A percentile compares a stretch with the other conserved stretches of the same genome.
Conservation (phyloP, 92 coral and sea anemone genomes). For the Epizoanthus illoricatus region DNA sequence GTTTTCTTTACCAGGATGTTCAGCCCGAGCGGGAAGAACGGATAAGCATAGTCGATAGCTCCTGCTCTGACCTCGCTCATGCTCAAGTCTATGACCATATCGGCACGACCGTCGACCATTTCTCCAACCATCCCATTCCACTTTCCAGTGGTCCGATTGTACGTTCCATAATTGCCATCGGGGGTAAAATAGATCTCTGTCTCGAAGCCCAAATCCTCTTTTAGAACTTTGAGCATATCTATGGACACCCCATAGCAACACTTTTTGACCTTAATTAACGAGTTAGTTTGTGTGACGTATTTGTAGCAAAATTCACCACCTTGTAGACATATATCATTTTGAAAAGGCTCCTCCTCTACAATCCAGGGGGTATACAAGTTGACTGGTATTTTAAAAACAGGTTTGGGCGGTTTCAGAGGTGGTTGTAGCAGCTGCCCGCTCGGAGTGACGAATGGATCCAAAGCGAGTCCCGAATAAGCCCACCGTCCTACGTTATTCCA, state of each 20-base stretch:
- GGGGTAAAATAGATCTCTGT: not conserved
- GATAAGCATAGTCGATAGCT: slow-evolving; percentile 52
- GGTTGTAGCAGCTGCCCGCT: not conserved
- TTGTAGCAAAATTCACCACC: slow-evolving; percentile 9
- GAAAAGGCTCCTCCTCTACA: not conserved
- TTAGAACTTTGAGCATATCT: not conserved
- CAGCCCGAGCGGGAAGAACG: slow-evolving; percentile 49
- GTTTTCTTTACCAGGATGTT: slow-evolving; percentile 62
- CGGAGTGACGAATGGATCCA: not conserved
- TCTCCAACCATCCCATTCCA: slow-evolving; percentile 6
- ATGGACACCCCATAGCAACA: slow-evolving; percentile 1
- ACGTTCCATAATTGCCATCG: not conserved
- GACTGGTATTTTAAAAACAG: not conserved
- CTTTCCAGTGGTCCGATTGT: not conserved
- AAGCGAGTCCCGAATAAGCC: not conserved
- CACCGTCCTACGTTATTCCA: not conserved
- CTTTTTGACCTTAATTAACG: not conserved
- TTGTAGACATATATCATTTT: not conserved
- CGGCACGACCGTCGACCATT: slow-evolving; percentile 12
- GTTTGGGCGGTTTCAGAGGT: not conserved
- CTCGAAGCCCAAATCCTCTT: not conserved
- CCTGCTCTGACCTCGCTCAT: slow-evolving; percentile 33
- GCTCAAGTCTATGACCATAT: slow-evolving; percentile 57
- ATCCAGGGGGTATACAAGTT: not conserved
- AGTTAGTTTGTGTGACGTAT: not conserved